A percentile compares a stretch with the other conserved stretches of the same genome.
phyloP scores from a whole-genome alignment of 2,797 vertebrate species.

The Pangasius mekongensis region DNA sequence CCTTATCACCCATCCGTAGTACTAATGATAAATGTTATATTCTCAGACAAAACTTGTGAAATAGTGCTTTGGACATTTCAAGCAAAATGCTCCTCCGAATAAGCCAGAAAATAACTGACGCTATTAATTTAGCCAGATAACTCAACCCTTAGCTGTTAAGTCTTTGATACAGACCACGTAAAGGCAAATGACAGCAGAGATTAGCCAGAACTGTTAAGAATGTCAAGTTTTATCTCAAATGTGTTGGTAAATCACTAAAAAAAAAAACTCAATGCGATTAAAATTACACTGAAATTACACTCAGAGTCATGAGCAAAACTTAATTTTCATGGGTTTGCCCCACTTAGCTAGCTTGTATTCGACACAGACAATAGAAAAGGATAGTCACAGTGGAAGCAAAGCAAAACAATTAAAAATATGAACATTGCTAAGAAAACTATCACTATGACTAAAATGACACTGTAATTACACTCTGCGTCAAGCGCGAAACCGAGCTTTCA shows the following conservation, averaged over 20 bases:
- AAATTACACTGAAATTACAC: neutral
- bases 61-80: neutral
- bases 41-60: neutral
- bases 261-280: neutral
- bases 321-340: neutral
- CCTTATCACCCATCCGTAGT: neutral
- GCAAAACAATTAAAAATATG: no score
- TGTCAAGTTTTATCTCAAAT: neutral
- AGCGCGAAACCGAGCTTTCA: no score
- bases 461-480: no score
- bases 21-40: neutral
- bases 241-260: neutral
- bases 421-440: neutral
- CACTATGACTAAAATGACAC: no score
- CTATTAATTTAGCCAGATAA: neutral
- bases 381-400: neutral
- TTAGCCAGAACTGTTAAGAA: neutral
- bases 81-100: neutral
- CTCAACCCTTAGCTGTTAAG: neutral
- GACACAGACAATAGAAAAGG: neutral
- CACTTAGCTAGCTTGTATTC: neutral
- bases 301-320: neutral
- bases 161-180: neutral
- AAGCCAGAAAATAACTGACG: neutral
- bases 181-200: neutral